Evolutionary conservation across 2,888 invertebrate species (phyloP), one percentile per base, ranked within the genome.

Genomic region (Teleogryllus oceanicus): DNA sequence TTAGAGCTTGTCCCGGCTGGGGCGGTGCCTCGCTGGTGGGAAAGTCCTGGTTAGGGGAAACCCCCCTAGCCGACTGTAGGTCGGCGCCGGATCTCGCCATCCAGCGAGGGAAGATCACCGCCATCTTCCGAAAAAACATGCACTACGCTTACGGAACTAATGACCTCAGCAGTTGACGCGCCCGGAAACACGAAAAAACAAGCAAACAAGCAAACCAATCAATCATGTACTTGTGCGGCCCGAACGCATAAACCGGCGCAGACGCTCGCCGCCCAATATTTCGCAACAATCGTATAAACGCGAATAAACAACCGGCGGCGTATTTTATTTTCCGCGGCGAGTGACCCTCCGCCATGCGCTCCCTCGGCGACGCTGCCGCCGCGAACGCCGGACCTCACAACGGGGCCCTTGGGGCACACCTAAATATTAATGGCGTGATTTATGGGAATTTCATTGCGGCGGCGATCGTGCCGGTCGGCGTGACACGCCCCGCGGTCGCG

Each of bases 361-460:
- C 16, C 16, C 16, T 5, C 16, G 13, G 62, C 62, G 62, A 13
- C 8, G 62, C 62, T 5, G 8, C 37, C 8, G 37, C 37, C 16
- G 62, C n/a, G 16, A 62, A 62, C 16, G 62, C 16, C 16, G 62
- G 13, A 8, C 62, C 4, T 13, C 16, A 4, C 62, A 62, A 62
- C n/a, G 62, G 16, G 62, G n/a, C 62, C 62, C 62, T n/a, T 13
- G 62, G n/a, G 62, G 37, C 37, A 37, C 13, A 13, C 62, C n/a
- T 62, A n/a, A 62, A 62, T 62, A 62, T 62, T 62, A 62, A 62
- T 62, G 62, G 62, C 62, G 62, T 62, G 62, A 62, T 62, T 62
- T 62, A 62, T 62, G 62, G n/a, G 62, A 62, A 62, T 62, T 62
- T 62, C 62, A 62, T 62, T 62, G 62, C 62, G 62, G 62, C 62